Evolutionary conservation across 2,113 vertebrate species (phyloP).

Genomic region (Ictalurus punctatus): DNA sequence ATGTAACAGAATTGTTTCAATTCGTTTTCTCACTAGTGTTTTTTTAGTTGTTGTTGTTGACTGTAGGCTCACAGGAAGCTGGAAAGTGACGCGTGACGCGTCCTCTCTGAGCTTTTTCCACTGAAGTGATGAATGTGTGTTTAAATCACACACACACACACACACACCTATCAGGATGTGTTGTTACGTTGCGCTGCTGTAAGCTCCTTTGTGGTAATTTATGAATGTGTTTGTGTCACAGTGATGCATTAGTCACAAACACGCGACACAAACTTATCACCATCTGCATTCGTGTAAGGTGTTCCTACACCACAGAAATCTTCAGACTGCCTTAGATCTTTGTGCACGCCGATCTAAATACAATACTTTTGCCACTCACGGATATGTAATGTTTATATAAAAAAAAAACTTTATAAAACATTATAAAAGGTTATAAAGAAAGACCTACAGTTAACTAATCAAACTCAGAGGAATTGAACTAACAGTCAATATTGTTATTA

Average conservation of each 20-base stretch:
- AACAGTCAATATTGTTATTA: not conserved
- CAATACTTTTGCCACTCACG: too few species aligned
- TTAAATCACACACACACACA: constrained; percentile 8
- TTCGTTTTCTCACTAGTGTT: not conserved
- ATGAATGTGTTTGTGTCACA: constrained; percentile 12
- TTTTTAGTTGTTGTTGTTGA: not conserved
- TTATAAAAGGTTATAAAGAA: not conserved
- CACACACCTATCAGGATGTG: not conserved
- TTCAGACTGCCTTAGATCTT: not conserved
- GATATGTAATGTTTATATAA: too few species aligned
- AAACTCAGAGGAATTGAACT: not conserved
- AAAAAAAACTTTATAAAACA: too few species aligned
- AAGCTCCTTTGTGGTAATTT: constrained; percentile 18
- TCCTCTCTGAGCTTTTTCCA: not conserved
- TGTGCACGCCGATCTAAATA: too few species aligned
- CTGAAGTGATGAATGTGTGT: constrained; percentile 14
- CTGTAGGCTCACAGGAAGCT: not conserved
- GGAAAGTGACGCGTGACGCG: not conserved
- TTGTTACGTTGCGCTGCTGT: not conserved
- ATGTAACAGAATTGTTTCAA: not conserved
- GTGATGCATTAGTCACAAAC: constrained; percentile 8
- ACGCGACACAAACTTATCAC: not conserved
- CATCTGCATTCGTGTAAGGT: not conserved
- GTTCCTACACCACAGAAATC: not conserved
- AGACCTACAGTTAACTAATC: not conserved